Evolutionary conservation across 2,113 vertebrate species (phyloP), one percentile per base, ranked within the genome.

Genomic region (Empidonax traillii): DNA sequence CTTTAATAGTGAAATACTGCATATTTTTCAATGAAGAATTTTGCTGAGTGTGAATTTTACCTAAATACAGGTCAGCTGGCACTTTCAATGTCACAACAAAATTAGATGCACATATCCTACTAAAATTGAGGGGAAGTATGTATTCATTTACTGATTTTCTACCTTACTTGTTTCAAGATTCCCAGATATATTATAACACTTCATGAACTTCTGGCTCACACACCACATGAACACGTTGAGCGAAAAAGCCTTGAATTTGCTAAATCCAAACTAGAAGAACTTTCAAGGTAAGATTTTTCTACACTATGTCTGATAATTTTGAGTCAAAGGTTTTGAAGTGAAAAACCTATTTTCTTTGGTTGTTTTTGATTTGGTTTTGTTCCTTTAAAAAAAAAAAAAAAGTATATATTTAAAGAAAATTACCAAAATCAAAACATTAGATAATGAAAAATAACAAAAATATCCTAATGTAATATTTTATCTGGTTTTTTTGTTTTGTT

Each of bases 131-230:
- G 25, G n/a, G 51, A 80, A 6, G 12, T 68, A 44, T 83, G 24
- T 49, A 23, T 80, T 25, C 19, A 23, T 59, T 58, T 71, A 63
- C 66, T 97, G 73, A 95, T 25, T 23, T 59, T 63, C 8, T 66
- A 35, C 31, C 46, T 79, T 39, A 74, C 76, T 93, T 94, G 51
- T 73, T 52, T 95, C 85, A 97, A 99, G 99, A 99, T 99, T 91
- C 99, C 99, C 86, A 98, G 99, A 65, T 99, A 99, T 71, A 99
- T 99, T 97, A 99, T 99, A 97, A 99, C 99, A 5, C 98, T 99
- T 62, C 99, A 99, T 66, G 99, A 99, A 97, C 98, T 99, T 58
- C 94, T 99, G 93, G 99, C 99, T 33, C 99, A 99, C 95, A 99
- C 99, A 5, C 99, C 99, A 58, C 99, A 99, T 9, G 99, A 99